A percentile compares a stretch with the other conserved stretches of the same genome.
Conservation (phyloP, 2,113 vertebrate species). For the Passer montanus region DNA sequence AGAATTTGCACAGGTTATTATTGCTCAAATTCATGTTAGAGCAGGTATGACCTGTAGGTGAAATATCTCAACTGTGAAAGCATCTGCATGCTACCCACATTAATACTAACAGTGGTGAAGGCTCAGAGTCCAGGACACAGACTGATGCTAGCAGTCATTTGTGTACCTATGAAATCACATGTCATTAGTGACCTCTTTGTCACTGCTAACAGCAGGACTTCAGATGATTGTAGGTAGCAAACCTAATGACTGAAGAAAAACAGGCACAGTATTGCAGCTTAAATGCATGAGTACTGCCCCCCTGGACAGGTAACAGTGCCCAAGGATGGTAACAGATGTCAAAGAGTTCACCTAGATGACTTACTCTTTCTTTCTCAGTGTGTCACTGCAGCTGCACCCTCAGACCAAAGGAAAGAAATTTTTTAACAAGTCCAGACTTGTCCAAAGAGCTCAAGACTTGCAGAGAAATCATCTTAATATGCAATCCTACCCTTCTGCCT, state of each 20-base stretch:
- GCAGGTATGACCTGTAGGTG: background rate
- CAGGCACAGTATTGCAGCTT: background rate
- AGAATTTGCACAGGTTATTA: background rate
- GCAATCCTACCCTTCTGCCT: background rate
- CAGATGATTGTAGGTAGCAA: background rate
- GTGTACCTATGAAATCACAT: background rate
- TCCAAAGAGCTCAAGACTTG: background rate
- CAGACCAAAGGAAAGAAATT: background rate
- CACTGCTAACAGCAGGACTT: background rate
- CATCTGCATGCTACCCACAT: background rate
- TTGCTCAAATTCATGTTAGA: background rate
- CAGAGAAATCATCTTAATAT: background rate
- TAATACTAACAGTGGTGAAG: background rate
- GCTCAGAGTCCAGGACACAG: background rate
- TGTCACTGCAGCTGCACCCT: background rate
- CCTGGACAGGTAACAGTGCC: background rate
- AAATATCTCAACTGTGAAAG: background rate
- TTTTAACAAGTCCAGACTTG: background rate
- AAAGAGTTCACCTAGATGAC: background rate
- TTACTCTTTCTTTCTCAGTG: background rate
- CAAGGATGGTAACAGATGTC: background rate
- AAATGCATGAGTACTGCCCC: background rate
- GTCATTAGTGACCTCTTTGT: background rate
- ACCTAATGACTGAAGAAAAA: background rate
- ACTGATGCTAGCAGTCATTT: background rate